These are phyloP conservation scores for Agrotis puta DNA, from an alignment of 2,888 invertebrate species.

Conservation along the genomic window DNA sequence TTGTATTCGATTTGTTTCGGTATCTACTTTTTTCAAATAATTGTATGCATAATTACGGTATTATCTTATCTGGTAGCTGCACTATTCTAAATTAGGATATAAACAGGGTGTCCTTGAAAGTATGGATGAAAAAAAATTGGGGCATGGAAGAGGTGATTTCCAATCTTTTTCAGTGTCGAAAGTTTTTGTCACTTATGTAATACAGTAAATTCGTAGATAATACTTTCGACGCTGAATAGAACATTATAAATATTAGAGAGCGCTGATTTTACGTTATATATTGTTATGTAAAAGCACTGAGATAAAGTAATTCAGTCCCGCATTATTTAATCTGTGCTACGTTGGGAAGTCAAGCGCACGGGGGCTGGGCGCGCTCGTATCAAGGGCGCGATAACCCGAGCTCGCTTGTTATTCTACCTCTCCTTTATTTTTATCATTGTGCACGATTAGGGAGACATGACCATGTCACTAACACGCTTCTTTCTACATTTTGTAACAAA, in stretches of 20 bases:
- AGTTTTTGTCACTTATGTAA: no score
- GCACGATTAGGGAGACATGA: conserved; percentile 59
- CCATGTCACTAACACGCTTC: conserved; percentile 54
- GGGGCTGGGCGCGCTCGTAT: conserved; percentile 34
- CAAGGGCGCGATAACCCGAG: conserved; percentile 58
- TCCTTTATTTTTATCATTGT: conserved; percentile 66
- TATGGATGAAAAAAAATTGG: no score
- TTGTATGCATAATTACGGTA: no score
- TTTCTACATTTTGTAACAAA: conserved; percentile 18
- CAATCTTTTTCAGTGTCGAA: no score
- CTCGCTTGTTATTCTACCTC: conserved; percentile 20
- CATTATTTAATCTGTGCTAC: conserved; percentile 50
- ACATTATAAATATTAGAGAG: no score
- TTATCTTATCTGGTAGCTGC: no score
- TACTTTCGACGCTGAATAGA: no score
- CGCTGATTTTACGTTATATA: neutral
- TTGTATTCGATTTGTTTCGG: no score
- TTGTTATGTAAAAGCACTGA: conserved; percentile 1
- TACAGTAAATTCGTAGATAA: no score
- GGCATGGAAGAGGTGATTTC: no score
- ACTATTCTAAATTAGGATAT: no score
- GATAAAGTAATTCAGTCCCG: conserved; percentile 18
- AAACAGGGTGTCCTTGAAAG: no score
- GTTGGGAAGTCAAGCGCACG: conserved; percentile 23
- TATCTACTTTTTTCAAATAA: neutral